phyloP scores from a whole-genome alignment of 2,888 invertebrate species.

The Cataglyphis altisquamis region DNA sequence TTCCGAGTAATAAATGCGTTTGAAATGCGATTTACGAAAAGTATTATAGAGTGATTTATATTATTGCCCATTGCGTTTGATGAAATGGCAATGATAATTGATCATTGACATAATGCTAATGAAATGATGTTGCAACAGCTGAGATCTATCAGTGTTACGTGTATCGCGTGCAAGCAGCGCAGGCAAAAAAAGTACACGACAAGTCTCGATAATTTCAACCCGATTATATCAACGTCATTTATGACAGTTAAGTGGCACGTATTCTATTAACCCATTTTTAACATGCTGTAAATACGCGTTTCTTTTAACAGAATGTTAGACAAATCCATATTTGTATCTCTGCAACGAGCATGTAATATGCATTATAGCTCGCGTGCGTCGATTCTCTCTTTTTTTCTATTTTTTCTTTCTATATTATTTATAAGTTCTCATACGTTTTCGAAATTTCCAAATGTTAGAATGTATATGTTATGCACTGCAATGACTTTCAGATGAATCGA shows the following conservation, averaged over 20 bases:
- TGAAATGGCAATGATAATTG: conserved; percentile 5
- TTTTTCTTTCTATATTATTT: too few relatives aligned
- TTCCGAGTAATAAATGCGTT: neutral
- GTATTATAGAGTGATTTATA: neutral
- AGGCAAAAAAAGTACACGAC: neutral
- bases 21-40: neutral
- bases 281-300: neutral
- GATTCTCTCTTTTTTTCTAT: too few relatives aligned
- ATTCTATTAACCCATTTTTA: conserved; percentile 39
- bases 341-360: neutral
- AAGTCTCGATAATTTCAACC: conserved; percentile 31
- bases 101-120: conserved; percentile 20
- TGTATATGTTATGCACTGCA: too few relatives aligned
- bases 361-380: too few relatives aligned
- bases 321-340: neutral
- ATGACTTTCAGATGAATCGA: too few relatives aligned
- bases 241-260: conserved; percentile 35
- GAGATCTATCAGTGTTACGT: neutral
- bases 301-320: neutral
- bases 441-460: too few relatives aligned
- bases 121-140: conserved; percentile 36
- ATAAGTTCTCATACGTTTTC: too few relatives aligned
- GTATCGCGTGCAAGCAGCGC: neutral
- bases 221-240: conserved; percentile 43
- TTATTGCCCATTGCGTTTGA: neutral